These are phyloP conservation scores for Willowsia nigromaculata DNA, from an alignment of 2,888 invertebrate genomes.

Conservation along the genomic window DNA sequence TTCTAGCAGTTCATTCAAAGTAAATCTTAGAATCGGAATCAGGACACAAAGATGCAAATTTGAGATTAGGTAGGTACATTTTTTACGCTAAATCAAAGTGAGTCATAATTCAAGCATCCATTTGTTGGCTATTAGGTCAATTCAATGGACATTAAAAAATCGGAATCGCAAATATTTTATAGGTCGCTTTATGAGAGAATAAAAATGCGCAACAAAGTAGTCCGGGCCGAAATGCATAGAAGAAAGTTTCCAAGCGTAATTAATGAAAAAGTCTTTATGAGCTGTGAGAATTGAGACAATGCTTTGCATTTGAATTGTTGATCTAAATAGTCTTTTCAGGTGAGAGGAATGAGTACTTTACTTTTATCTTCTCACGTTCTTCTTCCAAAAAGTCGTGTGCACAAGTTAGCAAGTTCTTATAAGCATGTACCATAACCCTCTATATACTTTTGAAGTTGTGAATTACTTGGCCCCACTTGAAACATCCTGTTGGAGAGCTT, in stretches of 20 bases:
- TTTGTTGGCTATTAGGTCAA: too few relatives aligned
- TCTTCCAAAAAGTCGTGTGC: not conserved
- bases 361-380: not conserved
- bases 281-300: not conserved
- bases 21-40: too few relatives aligned
- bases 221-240: slow-evolving; percentile 8
- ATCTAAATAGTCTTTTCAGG: not conserved
- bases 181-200: too few relatives aligned
- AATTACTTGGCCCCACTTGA: slow-evolving; percentile 24
- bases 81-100: too few relatives aligned
- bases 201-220: too few relatives aligned
- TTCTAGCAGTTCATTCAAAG: slow-evolving; percentile 33
- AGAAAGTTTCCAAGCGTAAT: slow-evolving; percentile 7
- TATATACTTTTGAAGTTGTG: not conserved
- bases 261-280: not conserved
- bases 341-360: slow-evolving; percentile 4
- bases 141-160: too few relatives aligned
- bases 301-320: not conserved
- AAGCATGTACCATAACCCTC: not conserved
- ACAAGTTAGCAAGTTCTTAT: not conserved
- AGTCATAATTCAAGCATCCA: too few relatives aligned
- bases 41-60: too few relatives aligned
- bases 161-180: too few relatives aligned
- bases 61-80: too few relatives aligned
- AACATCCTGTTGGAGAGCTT: not conserved